Percentiles rank a stretch among this genome's conserved stretches.
Conservation (phyloP, 2,888 invertebrate genomes). For the Deroplatys truncata region DNA sequence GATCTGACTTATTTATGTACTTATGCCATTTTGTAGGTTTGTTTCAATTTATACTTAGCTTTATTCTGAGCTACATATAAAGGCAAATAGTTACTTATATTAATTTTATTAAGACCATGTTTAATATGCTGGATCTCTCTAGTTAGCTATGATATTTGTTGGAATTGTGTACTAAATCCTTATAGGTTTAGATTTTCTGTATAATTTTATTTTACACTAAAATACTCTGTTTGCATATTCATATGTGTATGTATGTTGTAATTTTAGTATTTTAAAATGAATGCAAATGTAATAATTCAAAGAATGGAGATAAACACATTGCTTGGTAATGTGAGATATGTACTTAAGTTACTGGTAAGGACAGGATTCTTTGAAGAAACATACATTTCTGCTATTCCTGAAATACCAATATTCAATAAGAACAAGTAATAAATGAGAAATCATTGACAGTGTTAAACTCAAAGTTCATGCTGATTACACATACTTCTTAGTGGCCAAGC, state of each 20-base stretch:
- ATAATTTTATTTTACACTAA: background rate
- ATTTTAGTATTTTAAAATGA: background rate
- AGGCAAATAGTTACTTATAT: background rate
- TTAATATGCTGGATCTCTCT: background rate
- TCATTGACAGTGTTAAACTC: background rate
- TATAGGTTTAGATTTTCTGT: background rate
- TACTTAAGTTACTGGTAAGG: no score
- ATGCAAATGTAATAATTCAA: no score
- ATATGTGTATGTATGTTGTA: background rate
- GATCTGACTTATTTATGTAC: background rate
- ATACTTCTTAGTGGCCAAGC: no score
- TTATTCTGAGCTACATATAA: background rate
- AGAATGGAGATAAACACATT: no score
- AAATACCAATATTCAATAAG: background rate
- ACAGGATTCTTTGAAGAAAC: background rate
- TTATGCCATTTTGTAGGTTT: background rate
- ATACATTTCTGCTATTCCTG: background rate
- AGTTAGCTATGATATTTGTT: background rate
- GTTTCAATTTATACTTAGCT: background rate
- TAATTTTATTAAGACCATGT: background rate
- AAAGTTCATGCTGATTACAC: no score
- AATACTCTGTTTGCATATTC: background rate
- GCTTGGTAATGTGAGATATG: no score
- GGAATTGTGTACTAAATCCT: background rate
- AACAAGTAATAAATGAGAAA: background rate